A percentile compares a stretch with the other conserved stretches of the same genome.
Conservation (phyloP, 2,113 vertebrate species). For the Alouatta palliata region DNA sequence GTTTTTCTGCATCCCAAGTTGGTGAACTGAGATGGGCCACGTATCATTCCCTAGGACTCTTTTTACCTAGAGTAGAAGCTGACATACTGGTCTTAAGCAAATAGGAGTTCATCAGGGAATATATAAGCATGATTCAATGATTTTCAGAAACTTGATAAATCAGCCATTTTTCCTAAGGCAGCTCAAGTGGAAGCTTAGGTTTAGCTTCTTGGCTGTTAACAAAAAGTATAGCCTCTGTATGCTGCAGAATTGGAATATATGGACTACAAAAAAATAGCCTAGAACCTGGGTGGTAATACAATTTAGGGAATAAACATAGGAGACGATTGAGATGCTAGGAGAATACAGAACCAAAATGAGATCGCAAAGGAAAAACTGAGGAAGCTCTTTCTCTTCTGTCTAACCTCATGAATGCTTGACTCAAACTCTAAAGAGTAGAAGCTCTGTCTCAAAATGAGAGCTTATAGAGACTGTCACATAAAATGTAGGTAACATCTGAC, state of each 20-base stretch:
- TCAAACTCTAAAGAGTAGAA: not conserved
- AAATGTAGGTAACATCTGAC: not conserved
- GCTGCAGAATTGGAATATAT: not conserved
- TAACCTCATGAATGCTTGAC: not conserved
- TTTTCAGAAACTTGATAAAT: not conserved
- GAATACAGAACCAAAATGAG: not conserved
- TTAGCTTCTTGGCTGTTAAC: not conserved
- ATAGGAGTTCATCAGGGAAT: not conserved
- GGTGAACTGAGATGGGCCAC: not conserved
- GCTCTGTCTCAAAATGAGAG: not conserved
- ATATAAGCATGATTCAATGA: not conserved
- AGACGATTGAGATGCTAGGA: not conserved
- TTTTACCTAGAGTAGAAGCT: not conserved
- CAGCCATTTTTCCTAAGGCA: not conserved
- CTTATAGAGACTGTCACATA: rapidly evolving
- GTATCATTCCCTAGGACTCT: not conserved
- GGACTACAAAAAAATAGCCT: not conserved
- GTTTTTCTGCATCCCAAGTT: not conserved
- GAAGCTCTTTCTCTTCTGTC: not conserved
- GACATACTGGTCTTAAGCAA: not conserved
- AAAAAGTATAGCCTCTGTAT: not conserved
- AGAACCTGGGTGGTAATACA: not conserved
- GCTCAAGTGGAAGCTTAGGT: not conserved
- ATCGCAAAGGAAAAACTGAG: not conserved
- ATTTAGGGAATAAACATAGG: not conserved